These are phyloP conservation scores for Pseudorectes ferrugineus DNA, from an alignment of 2,113 vertebrate species.

Conservation along the genomic window DNA sequence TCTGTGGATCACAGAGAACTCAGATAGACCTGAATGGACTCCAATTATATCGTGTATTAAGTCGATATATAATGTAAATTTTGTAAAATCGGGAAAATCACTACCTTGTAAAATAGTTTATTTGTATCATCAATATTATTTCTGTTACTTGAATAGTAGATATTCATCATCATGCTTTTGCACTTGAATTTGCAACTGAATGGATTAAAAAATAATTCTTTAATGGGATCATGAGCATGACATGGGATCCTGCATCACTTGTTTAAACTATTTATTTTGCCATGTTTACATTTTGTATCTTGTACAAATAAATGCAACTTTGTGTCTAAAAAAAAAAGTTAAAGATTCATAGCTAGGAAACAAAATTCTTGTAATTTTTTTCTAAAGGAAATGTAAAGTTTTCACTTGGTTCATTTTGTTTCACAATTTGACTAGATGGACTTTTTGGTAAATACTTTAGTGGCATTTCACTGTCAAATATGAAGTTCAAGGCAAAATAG, in stretches of 20 bases:
- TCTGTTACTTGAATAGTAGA: constrained; percentile 96
- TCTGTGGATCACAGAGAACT: constrained; percentile 72
- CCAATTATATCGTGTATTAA: constrained; percentile 73
- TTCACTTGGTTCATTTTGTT: constrained; percentile 87
- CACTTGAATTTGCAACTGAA: constrained; percentile 93
- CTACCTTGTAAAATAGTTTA: constrained; percentile 97
- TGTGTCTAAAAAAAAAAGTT: constrained; percentile 86
- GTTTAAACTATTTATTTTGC: constrained; percentile 98
- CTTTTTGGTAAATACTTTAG: constrained; percentile 87
- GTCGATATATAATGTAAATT: constrained; percentile 92
- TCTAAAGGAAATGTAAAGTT: constrained; percentile 85
- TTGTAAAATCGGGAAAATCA: constrained; percentile 95
- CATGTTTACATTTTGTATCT: constrained; percentile 99
- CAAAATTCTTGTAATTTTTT: constrained; percentile 87
- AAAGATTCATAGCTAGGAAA: constrained; percentile 87
- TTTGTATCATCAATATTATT: constrained; percentile 96
- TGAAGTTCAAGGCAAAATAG: constrained; percentile 86
- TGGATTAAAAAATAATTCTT: constrained; percentile 88
- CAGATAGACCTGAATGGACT: constrained; percentile 76
- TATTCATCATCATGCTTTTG: constrained; percentile 96
- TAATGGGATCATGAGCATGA: constrained; percentile 93
- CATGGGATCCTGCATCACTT: constrained; percentile 88
- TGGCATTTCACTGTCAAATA: constrained; percentile 87
- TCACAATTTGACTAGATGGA: constrained; percentile 86
- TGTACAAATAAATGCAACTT: constrained; percentile 93